Evolutionary conservation across 2,797 vertebrate genomes (phyloP).

Genomic region (Myripristis jacobus): DNA sequence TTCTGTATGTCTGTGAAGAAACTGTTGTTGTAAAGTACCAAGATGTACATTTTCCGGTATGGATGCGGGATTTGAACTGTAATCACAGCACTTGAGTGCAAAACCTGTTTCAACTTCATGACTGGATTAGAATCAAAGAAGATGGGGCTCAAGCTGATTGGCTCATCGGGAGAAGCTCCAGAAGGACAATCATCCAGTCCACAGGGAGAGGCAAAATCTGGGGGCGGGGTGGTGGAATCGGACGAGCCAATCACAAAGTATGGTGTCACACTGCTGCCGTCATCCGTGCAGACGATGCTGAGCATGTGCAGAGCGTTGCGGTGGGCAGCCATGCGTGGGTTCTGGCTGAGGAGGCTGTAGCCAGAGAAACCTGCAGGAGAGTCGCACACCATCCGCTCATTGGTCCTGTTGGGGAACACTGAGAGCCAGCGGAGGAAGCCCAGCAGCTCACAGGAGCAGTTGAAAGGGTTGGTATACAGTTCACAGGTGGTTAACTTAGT

Average conservation of each 20-base stretch:
- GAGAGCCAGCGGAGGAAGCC: slow-evolving; percentile 96
- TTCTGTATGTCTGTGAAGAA: slow-evolving; percentile 91
- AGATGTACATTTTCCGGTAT: slow-evolving; percentile 95
- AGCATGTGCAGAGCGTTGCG: slow-evolving; percentile 92
- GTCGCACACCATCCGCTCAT: slow-evolving; percentile 97
- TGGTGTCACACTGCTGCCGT: slow-evolving; percentile 78
- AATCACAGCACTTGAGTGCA: slow-evolving; percentile 88
- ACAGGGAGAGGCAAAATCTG: slow-evolving; percentile 87
- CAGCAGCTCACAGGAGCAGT: slow-evolving; percentile 96
- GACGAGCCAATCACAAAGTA: slow-evolving; percentile 72
- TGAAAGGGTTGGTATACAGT: slow-evolving; percentile 98
- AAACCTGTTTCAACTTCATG: slow-evolving; percentile 88
- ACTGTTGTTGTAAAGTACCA: slow-evolving; percentile 96
- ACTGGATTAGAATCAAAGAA: slow-evolving; percentile 85
- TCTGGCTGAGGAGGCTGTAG: slow-evolving; percentile 94
- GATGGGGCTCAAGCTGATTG: slow-evolving; percentile 85
- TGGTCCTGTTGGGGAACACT: slow-evolving; percentile 92
- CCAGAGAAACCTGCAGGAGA: slow-evolving; percentile 91
- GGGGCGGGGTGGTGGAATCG: slow-evolving; percentile 82
- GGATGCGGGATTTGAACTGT: slow-evolving; percentile 93
- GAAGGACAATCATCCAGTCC: slow-evolving; percentile 93
- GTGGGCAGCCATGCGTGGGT: slow-evolving; percentile 89
- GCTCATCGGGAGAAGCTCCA: slow-evolving; percentile 86
- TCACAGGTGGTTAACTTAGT: slow-evolving; percentile 93
- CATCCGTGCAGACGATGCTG: slow-evolving; percentile 89